Evolutionary conservation across 2,888 invertebrate genomes (phyloP).

Genomic region (Drosophila neoperkinsi): DNA sequence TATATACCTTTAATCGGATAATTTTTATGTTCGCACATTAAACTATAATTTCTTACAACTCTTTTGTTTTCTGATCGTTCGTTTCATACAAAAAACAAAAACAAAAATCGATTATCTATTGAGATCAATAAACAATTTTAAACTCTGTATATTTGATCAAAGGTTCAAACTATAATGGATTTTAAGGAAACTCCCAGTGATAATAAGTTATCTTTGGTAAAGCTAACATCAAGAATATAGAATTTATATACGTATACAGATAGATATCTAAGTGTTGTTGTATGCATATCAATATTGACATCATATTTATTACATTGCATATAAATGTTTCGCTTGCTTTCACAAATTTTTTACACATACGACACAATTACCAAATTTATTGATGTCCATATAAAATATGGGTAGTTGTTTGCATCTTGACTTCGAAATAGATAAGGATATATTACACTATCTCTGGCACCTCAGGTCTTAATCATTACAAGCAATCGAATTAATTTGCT

Average conservation of each 20-base stretch:
- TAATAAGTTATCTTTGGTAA: conserved; percentile 97
- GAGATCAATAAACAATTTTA: conserved; percentile 71
- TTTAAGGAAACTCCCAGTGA: conserved; percentile 94
- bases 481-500: background rate
- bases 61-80: conserved; percentile 5
- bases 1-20: conserved; percentile 10
- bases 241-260: conserved; percentile 29
- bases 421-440: background rate
- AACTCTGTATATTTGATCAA: conserved; percentile 79
- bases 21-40: conserved; percentile 20
- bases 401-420: background rate
- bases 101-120: conserved; percentile 37
- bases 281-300: conserved; percentile 38
- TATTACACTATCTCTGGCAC: background rate
- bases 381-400: background rate
- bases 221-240: conserved; percentile 79
- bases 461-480: background rate
- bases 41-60: conserved; percentile 17
- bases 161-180: conserved; percentile 95
- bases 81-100: conserved; percentile 17
- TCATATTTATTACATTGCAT: conserved; percentile 4
- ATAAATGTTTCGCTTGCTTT: conserved; percentile 18
- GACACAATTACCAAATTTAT: background rate
- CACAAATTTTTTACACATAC: conserved; percentile 1
- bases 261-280: conserved; percentile 36